These are phyloP conservation scores for Drosophila pseudoananassae DNA, from an alignment of 1,140 invertebrate genomes.

Conservation along the genomic window DNA sequence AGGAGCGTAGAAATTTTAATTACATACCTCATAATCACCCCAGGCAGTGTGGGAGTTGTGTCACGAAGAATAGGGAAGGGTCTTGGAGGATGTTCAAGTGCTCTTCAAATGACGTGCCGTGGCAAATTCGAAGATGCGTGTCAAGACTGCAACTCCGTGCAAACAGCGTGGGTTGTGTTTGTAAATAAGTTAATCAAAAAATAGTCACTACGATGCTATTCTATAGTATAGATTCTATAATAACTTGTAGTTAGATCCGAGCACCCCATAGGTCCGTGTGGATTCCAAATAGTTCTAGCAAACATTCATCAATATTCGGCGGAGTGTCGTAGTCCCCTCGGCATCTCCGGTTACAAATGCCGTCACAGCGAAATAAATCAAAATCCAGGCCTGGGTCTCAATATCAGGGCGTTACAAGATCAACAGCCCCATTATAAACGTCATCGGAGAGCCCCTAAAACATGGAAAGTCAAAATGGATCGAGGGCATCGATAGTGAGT, in stretches of 20 bases:
- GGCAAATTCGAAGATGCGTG: slow-evolving; percentile 60
- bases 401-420: slow-evolving; percentile 66
- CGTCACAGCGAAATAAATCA: slow-evolving; percentile 74
- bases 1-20: slow-evolving; percentile 82
- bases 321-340: slow-evolving; percentile 23
- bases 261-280: neutral
- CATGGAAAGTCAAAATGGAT: slow-evolving; percentile 1
- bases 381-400: slow-evolving; percentile 39
- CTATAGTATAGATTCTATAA: no score
- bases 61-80: slow-evolving; percentile 3
- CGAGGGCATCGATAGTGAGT: slow-evolving; percentile 9
- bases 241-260: no score
- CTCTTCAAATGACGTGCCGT: slow-evolving; percentile 67
- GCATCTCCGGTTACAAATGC: slow-evolving; percentile 70
- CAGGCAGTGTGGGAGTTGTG: slow-evolving; percentile 21
- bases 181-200: neutral
- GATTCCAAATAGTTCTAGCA: neutral
- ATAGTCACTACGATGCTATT: no score
- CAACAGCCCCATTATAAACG: slow-evolving; percentile 74
- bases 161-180: slow-evolving; percentile 40
- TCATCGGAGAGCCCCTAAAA: slow-evolving; percentile 34
- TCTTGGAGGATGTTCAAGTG: slow-evolving; percentile 12
- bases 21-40: slow-evolving; percentile 83
- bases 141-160: slow-evolving; percentile 8
- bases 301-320: slow-evolving; percentile 14